A percentile compares a stretch with the other conserved stretches of the same genome.
phyloP scores from a whole-genome alignment of 2,113 vertebrate genomes.

The Struthio camelus region DNA sequence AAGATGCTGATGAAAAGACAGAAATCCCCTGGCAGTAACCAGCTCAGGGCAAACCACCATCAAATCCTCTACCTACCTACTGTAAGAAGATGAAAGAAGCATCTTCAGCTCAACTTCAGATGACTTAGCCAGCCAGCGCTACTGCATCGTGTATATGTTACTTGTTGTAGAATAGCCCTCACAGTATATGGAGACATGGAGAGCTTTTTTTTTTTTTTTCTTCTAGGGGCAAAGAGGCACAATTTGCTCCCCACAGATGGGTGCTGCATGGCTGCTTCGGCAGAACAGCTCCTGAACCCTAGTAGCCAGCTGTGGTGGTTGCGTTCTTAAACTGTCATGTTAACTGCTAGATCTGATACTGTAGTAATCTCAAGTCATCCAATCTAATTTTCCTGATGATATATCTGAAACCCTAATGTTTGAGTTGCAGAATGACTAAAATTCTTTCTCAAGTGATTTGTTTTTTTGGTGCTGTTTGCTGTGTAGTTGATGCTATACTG shows the following conservation, averaged over 20 bases:
- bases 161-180: not conserved
- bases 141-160: not conserved
- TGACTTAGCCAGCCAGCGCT: not conserved
- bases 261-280: not conserved
- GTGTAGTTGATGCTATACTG: not conserved
- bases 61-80: not conserved
- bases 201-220: not conserved
- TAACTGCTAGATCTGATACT: not conserved
- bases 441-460: not conserved
- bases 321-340: fast-evolving
- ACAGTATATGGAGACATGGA: not conserved
- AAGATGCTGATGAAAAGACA: not conserved
- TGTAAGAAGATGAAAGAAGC: not conserved
- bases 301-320: not conserved
- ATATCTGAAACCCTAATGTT: not conserved
- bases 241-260: not conserved
- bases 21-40: not conserved
- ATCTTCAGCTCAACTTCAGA: not conserved
- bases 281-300: not conserved
- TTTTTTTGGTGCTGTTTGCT: not conserved
- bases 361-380: not conserved
- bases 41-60: not conserved
- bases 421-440: not conserved
- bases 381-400: not conserved
- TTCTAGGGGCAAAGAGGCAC: not conserved